Conservation (phyloP, 2,888 invertebrate species). For the Melangyna quadrimaculata region DNA sequence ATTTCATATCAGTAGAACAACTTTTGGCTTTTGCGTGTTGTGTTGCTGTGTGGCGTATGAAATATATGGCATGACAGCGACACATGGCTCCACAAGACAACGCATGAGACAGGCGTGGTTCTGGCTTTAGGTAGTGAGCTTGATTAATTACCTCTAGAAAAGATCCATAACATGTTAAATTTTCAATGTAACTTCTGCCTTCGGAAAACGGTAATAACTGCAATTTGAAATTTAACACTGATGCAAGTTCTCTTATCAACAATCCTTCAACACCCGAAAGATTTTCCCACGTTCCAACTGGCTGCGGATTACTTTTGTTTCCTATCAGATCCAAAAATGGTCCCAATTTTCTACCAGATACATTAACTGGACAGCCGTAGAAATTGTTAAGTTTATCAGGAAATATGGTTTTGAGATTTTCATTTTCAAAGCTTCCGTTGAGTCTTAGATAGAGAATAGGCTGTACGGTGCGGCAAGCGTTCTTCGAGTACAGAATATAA, state of each 20-base stretch:
- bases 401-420: constrained; percentile 72
- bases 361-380: constrained; percentile 74
- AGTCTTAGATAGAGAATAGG: constrained; percentile 70
- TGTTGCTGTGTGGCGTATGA: no score
- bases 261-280: constrained; percentile 77
- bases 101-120: no score
- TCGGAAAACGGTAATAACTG: constrained; percentile 71
- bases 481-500: constrained; percentile 46
- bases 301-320: constrained; percentile 68
- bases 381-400: constrained; percentile 72
- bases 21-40: no score
- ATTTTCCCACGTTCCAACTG: constrained; percentile 67
- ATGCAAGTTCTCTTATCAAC: constrained; percentile 74
- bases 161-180: constrained; percentile 73
- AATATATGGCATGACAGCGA: no score
- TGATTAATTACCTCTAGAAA: constrained; percentile 73
- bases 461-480: constrained; percentile 59
- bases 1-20: no score
- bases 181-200: constrained; percentile 62
- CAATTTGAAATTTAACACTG: constrained; percentile 74
- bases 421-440: constrained; percentile 42
- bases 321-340: constrained; percentile 75
- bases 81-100: no score
- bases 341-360: constrained; percentile 73
- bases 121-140: no score